Conservation (phyloP, 1,140 invertebrate genomes). For the Tyrophagus putrescentiae region DNA sequence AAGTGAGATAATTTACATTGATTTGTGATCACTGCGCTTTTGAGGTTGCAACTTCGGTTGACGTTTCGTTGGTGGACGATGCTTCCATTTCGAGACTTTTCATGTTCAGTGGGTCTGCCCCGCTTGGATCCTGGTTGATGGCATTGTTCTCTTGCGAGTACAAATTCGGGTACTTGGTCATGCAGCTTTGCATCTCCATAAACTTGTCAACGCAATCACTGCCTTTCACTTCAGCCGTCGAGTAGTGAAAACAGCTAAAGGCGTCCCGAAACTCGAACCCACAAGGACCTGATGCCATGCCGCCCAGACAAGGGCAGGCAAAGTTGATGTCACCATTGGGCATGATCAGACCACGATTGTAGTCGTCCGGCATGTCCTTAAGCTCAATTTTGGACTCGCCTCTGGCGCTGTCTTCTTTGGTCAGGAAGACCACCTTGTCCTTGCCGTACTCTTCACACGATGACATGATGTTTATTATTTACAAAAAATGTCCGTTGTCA, state of each 20-base stretch:
- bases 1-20: too few species aligned
- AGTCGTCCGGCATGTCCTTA: slow-evolving; percentile 42
- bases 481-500: too few species aligned
- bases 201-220: slow-evolving; percentile 80
- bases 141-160: slow-evolving; percentile 46
- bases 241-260: slow-evolving; percentile 87
- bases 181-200: slow-evolving; percentile 79
- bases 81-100: too few species aligned
- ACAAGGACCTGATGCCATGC: slow-evolving; percentile 88
- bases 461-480: too few species aligned
- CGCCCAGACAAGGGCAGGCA: slow-evolving; percentile 88
- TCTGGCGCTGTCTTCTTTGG: slow-evolving; percentile 50
- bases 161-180: slow-evolving; percentile 67
- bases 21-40: too few species aligned
- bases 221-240: slow-evolving; percentile 56
- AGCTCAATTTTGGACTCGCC: slow-evolving; percentile 52
- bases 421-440: slow-evolving; percentile 66
- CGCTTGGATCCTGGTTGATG: slow-evolving; percentile 14
- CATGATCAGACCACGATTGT: slow-evolving; percentile 52
- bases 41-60: too few species aligned
- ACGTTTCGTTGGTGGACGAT: too few species aligned
- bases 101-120: too few species aligned
- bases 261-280: slow-evolving; percentile 79
- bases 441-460: slow-evolving; percentile 41
- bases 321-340: slow-evolving; percentile 85